Percentiles rank a stretch among this genome's conserved stretches.
These are phyloP conservation scores for Paraplagusia blochii DNA, from an alignment of 2,113 vertebrate genomes.

Conservation along the genomic window DNA sequence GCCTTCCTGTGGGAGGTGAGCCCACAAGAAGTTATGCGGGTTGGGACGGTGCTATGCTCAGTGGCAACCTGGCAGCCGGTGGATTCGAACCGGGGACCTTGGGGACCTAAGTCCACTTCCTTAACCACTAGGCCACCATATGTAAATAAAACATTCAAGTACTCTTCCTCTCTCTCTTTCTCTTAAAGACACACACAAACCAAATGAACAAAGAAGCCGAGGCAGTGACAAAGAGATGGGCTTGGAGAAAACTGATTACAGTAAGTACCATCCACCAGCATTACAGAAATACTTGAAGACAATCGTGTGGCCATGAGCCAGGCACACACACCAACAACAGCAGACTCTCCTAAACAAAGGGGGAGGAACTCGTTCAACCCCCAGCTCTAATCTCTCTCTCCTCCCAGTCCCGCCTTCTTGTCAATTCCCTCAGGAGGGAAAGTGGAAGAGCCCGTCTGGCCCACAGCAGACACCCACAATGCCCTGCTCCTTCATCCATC, in stretches of 20 bases:
- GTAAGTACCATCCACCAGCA: slow-evolving; percentile 39
- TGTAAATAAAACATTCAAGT: too few species aligned
- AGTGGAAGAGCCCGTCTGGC: slow-evolving; percentile 3
- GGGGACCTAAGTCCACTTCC: too few species aligned
- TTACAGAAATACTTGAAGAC: slow-evolving; percentile 26
- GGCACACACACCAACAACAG: slow-evolving; percentile 17
- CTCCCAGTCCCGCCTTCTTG: slow-evolving; percentile 2
- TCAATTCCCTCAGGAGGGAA: slow-evolving; percentile 12
- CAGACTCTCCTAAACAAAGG: slow-evolving; percentile 19
- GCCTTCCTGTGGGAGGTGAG: too few species aligned
- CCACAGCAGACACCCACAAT: slow-evolving; percentile 28
- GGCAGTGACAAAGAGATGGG: slow-evolving; percentile 51
- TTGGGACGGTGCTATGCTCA: too few species aligned
- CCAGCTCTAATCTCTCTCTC: neutral
- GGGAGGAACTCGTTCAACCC: slow-evolving; percentile 16
- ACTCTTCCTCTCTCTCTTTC: neutral
- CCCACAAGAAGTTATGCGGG: too few species aligned
- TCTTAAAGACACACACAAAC: neutral
- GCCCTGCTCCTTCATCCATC: slow-evolving; percentile 48
- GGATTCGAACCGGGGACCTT: too few species aligned
- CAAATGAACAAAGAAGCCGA: slow-evolving; percentile 10
- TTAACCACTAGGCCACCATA: too few species aligned
- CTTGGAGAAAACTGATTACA: slow-evolving; percentile 50
- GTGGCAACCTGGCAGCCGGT: too few species aligned
- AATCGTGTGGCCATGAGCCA: slow-evolving; percentile 43